Base-by-base conservation (phyloP, 2,888 invertebrate species). In the Tiliacea aurago region DNA sequence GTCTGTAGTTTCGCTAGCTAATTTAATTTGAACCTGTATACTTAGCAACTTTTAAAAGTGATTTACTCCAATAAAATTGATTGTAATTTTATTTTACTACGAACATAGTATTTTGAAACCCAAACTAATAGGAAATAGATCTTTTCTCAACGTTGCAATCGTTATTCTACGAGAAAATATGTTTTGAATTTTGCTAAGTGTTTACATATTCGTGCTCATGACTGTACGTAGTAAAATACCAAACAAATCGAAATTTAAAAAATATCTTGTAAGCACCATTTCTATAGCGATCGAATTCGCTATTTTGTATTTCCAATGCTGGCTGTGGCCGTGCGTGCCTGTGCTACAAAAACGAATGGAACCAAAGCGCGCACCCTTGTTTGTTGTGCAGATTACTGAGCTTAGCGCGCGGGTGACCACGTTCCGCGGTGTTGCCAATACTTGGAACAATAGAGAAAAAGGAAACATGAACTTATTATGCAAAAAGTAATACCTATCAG, bases 311-410 rank as follows among this genome's bases (percentile, higher is more conserved):
- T 65, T 71, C 5, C 33, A 65, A 58, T 45, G 18, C 43, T 49
- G 15, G 51, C 41, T 33, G 53, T 61, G 59, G 65, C 62, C 37
- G 75, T 80, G 73, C 72, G 83, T 84, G 81, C 83, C 86, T 69
- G 79, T 83, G 82, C 84, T 88, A 89, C 91, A 92, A 90, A 91
- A 91, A 91, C 87, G 86, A 89, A 90, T 87, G 86, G 82, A 83
- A 83, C 86, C 85, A 84, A 86, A 85, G 85, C 85, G 82, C 88
- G 81, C 88, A 87, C 93, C 93, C 93, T 90, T 93, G 90, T 94
- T 94, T 93, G 90, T 88, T 88, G 87, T 88, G 80, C 86, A 90
- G 93, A 93, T 94, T 93, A 94, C 84, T 65, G 53, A 80, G 86
- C 86, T 89, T 88, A 88, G 89, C 84, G 86, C 87, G 86, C 87